A percentile compares a stretch with the other conserved stretches of the same genome.
Conservation (phyloP, 2,888 invertebrate species). For the Dicyrtomina minuta region DNA sequence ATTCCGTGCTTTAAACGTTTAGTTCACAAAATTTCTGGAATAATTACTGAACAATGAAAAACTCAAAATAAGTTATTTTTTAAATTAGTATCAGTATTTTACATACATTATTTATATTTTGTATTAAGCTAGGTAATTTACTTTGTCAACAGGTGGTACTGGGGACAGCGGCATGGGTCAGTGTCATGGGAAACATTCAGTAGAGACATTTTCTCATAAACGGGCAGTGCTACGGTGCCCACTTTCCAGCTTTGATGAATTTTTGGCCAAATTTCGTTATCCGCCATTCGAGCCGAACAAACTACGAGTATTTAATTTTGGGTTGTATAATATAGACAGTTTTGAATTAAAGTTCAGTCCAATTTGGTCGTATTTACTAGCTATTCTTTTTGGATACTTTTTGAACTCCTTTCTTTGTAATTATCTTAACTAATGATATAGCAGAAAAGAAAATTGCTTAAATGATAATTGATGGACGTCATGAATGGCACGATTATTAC, state of each 20-base stretch:
- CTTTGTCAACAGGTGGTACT: conserved; percentile 18
- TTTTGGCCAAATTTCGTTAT: conserved; percentile 25
- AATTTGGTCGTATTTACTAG: neutral
- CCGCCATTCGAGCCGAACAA: conserved; percentile 7
- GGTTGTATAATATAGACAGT: neutral
- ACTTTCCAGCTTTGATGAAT: conserved; percentile 39
- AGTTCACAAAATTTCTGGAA: too few relatives aligned
- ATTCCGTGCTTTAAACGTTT: too few relatives aligned
- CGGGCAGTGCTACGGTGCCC: conserved; percentile 61
- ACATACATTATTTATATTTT: neutral
- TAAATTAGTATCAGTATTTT: neutral
- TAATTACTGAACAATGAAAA: too few relatives aligned
- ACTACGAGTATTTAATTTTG: neutral
- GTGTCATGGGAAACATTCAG: conserved; percentile 88
- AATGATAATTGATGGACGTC: too few relatives aligned
- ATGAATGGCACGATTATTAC: too few relatives aligned
- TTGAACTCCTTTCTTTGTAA: too few relatives aligned
- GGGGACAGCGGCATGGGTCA: conserved; percentile 53
- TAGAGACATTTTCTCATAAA: conserved; percentile 91
- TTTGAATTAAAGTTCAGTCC: neutral
- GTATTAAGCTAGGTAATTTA: neutral
- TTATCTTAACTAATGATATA: too few relatives aligned
- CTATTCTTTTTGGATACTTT: conserved; percentile 4
- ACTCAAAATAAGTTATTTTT: too few relatives aligned
- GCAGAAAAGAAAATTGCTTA: too few relatives aligned